Percentiles rank a stretch among this genome's conserved stretches.
These are phyloP conservation scores for Clarias gariepinus DNA, from an alignment of 2,113 vertebrate genomes.

Conservation along the genomic window DNA sequence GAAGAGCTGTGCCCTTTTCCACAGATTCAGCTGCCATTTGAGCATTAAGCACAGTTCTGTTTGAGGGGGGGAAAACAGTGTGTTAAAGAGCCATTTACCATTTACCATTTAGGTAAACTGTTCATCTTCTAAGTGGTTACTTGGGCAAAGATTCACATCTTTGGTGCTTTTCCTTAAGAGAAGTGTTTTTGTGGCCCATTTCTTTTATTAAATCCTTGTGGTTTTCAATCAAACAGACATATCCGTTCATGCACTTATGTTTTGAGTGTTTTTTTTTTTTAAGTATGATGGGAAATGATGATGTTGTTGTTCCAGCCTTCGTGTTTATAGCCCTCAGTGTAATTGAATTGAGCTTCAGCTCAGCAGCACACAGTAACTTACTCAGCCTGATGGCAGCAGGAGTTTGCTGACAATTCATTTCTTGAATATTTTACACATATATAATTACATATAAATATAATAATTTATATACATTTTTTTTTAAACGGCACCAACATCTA, in stretches of 20 bases:
- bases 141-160: not conserved
- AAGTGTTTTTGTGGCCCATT: not conserved
- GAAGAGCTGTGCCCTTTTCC: conserved; percentile 44
- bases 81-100: not conserved
- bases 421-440: too few species aligned
- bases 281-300: not conserved
- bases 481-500: not conserved
- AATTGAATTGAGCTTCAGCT: not conserved
- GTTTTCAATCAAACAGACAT: not conserved
- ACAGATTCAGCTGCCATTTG: conserved; percentile 69
- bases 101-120: not conserved
- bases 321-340: not conserved
- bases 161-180: not conserved
- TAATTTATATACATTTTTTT: too few species aligned
- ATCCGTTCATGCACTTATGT: not conserved
- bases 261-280: not conserved
- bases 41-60: not conserved
- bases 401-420: not conserved
- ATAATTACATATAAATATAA: too few species aligned
- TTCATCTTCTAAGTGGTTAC: not conserved
- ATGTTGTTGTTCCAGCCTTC: not conserved
- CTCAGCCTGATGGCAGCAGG: not conserved
- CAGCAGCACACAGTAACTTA: not conserved
- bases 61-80: not conserved
- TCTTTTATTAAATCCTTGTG: not conserved